Conservation (phyloP, 2,113 vertebrate genomes). For the Pontoporia blainvillei region DNA sequence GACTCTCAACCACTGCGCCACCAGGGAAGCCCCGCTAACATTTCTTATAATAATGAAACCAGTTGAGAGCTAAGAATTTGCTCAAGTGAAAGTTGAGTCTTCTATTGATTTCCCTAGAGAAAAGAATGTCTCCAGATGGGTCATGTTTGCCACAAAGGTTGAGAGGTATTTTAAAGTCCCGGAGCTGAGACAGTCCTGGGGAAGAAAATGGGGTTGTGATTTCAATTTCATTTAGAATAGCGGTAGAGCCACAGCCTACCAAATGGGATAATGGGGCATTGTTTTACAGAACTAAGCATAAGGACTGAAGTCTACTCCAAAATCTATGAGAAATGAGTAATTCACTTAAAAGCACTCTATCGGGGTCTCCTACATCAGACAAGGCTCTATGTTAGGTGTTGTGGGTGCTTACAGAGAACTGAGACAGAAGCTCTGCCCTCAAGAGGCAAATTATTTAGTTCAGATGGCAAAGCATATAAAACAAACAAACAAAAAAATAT, state of each 20-base stretch:
- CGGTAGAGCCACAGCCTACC: neutral
- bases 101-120: neutral
- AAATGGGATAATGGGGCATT: neutral
- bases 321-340: neutral
- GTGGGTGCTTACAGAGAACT: neutral
- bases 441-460: neutral
- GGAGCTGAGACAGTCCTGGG: neutral
- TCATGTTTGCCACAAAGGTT: neutral
- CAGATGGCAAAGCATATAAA: neutral
- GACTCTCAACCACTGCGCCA: no score
- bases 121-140: neutral
- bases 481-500: neutral
- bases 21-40: no score
- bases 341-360: neutral
- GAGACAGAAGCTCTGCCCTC: neutral
- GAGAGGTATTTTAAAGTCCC: neutral
- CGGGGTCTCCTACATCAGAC: no score
- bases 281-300: neutral
- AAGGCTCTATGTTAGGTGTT: neutral
- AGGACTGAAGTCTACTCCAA: neutral
- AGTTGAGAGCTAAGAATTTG: neutral
- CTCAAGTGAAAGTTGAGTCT: neutral
- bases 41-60: neutral
- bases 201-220: neutral
- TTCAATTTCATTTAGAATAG: neutral